These are phyloP conservation scores for Brevimyrus niger DNA, from an alignment of 2,113 vertebrate genomes.

Conservation along the genomic window DNA sequence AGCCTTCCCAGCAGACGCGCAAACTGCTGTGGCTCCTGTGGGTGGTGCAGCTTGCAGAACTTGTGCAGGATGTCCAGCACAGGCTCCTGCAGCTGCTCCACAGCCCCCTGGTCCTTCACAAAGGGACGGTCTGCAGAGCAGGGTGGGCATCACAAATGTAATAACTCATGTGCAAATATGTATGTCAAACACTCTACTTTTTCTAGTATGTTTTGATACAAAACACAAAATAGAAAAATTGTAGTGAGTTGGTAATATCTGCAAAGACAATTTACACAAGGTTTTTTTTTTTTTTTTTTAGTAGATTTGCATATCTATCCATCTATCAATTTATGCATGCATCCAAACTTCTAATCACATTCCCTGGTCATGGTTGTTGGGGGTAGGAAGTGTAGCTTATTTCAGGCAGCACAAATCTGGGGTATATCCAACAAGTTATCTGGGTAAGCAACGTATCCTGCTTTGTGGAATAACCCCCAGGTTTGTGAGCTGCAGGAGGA, in stretches of 20 bases:
- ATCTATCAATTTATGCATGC: neutral
- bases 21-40: conserved; percentile 84
- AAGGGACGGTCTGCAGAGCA: conserved; percentile 76
- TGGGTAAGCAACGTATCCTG: too few relatives aligned
- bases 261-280: neutral
- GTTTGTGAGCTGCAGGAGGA: neutral
- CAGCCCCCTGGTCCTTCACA: conserved; percentile 79
- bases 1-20: conserved; percentile 90
- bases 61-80: conserved; percentile 83
- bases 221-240: neutral
- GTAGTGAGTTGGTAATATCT: neutral
- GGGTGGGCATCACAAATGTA: neutral
- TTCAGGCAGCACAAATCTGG: neutral
- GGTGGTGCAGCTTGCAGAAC: conserved; percentile 77
- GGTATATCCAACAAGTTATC: too few relatives aligned
- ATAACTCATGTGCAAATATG: neutral
- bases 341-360: neutral
- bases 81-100: conserved; percentile 87
- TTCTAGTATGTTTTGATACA: neutral
- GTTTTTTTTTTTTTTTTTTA: neutral
- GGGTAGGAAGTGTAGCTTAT: neutral
- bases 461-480: too few relatives aligned
- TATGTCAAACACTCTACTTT: neutral
- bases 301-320: neutral
- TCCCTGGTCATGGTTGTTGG: neutral